Base-by-base conservation (phyloP, 2,888 invertebrate species). In the Drepanosiphum platanoidis region DNA sequence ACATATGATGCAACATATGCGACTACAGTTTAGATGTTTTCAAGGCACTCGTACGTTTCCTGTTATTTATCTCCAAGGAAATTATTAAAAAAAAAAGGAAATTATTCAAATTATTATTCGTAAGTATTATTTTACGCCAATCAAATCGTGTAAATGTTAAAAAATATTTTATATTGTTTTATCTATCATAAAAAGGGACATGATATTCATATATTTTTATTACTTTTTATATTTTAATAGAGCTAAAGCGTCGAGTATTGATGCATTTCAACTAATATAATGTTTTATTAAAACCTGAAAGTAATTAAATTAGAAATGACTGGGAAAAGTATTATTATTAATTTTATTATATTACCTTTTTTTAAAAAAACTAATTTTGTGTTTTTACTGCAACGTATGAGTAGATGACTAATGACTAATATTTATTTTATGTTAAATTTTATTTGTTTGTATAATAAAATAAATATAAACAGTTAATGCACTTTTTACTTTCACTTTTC, bases 401-500 rank as follows among this genome's bases (percentile, higher is more conserved):
- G 9, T n/a, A 3, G 3, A 64, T 58, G 22, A 77, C 18, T 15
- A 30, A 15, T 61, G 22, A 66, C 42, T 32, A 78, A 39, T 39
- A 39, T 34, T 64, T 64, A 1, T 30, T 42, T 42, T 42, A 32
- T 42, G 78, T 78, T 39, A 22, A 32, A 78, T 42, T 64, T 42
- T 32, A 32, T 66, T 78, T 15, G 15, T 42, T 78, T 66, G 15
- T 66, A 42, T 42, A 11, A 5, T 42, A 64, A 39, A 66, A 66
- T 22, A 71, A 42, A 70, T 70, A n/a, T 39, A 39, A 18, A 42
- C n/a, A n/a, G n/a, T n/a, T n/a, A 78, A 64, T 64, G 18, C 27
- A 64, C 30, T 30, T 78, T 30, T 78, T 42, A 78, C 78, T 78
- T 78, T 78, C 66, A 78, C 64, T 42, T 66, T 46, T 66, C 15